Evolutionary conservation across 2,888 invertebrate species (phyloP), one percentile per base, ranked within the genome.

Genomic region (Minunthozetes semirufus): DNA sequence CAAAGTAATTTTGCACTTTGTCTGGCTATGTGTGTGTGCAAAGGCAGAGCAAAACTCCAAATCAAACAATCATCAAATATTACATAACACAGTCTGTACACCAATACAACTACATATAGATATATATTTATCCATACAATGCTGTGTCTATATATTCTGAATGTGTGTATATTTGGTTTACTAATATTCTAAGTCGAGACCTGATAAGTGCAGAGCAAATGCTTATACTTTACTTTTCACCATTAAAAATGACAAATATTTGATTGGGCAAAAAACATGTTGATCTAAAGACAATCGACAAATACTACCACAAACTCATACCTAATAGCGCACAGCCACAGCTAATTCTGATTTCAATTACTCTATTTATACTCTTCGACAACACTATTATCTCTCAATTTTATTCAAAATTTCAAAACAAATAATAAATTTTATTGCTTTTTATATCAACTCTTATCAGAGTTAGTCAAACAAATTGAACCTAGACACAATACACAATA

Each of bases 221-320:
- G 66, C 66, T 61, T 61, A 61, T 29, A 61, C 61, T 66, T 66
- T 66, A 66, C 66, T 66, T 66, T 66, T 66, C 33, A 66, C 66
- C 66, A 66, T 66, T 66, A 66, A 66, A 66, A 66, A 66, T 66
- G 66, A 66, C 66, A 66, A 66, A 66, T 66, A 66, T 66, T 66
- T 59, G 59, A 59, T 59, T 66, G 29, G 29, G 66, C 38, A 38
- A 66, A 66, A 61, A 66, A 66, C 66, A 66, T 66, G 61, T 61
- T 27, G 53, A 66, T 38, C 33, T 66, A 66, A 66, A 33, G 66
- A 8, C 8, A 66, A n/a, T 66, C 66, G 38, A 29, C 66, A 66
- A 66, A 66, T 66, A 66, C 38, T 66, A 61, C 13, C 17, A 56
- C 56, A 17, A n/a, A 27, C 27, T 27, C 11, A 25, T 11, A 27